Percentiles rank a stretch among this genome's conserved stretches.
Evolutionary conservation across 2,888 invertebrate genomes (phyloP).

Genomic region (Pseudolycoriella hygida): DNA sequence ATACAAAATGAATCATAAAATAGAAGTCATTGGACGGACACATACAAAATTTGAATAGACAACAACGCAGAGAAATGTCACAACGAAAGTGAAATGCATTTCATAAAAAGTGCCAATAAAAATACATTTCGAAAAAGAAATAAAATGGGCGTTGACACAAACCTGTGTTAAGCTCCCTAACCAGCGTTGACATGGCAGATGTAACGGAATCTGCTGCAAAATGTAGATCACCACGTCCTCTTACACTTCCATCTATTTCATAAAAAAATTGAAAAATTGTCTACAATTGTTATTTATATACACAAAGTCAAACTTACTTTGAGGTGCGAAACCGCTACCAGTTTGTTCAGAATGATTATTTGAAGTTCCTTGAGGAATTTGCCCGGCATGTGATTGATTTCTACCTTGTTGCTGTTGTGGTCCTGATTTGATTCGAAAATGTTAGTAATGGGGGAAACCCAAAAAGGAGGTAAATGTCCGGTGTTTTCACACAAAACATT

Average conservation of each 20-base stretch:
- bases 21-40: constrained; percentile 8
- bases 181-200: constrained; percentile 93
- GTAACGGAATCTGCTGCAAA: constrained; percentile 95
- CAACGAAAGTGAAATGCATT: background rate
- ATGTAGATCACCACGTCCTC: constrained; percentile 58
- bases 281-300: no score
- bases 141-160: constrained; percentile 21
- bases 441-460: no score
- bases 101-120: background rate
- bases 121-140: background rate
- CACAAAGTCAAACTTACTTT: no score
- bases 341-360: no score
- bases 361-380: background rate
- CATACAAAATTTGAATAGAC: constrained; percentile 9
- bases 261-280: no score
- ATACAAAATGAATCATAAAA: constrained; percentile 10
- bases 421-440: background rate
- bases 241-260: constrained; percentile 7
- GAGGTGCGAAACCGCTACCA: no score
- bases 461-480: no score
- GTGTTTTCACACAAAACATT: no score
- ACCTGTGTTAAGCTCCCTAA: constrained; percentile 90
- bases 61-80: background rate
- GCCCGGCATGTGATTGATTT: background rate
- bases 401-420: background rate